Percentiles rank a stretch among this genome's conserved stretches.
These are phyloP conservation scores for Phylloscopus trochiloides DNA, from an alignment of 2,113 vertebrate species.

Conservation along the genomic window DNA sequence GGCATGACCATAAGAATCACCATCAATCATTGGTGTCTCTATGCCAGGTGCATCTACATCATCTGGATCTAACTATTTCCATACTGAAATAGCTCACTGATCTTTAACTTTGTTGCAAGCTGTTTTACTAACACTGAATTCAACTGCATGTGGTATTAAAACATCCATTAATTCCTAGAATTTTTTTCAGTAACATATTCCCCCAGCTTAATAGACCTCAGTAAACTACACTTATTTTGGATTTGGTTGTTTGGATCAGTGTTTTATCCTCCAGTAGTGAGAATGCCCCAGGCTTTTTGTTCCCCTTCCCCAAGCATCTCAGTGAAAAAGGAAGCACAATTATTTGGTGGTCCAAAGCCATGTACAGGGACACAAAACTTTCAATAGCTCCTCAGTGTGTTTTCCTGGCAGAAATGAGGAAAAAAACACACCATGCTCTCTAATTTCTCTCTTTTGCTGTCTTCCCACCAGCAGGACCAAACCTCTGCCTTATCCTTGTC, in stretches of 20 bases:
- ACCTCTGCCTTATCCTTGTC: background rate
- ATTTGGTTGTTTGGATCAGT: background rate
- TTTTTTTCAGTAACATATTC: background rate
- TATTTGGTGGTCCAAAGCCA: background rate
- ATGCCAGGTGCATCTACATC: background rate
- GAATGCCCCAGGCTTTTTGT: background rate
- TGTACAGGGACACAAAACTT: background rate
- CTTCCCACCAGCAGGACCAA: background rate
- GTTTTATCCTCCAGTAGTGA: background rate
- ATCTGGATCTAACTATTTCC: background rate
- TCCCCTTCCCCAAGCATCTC: background rate
- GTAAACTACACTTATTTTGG: background rate
- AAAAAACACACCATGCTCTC: background rate
- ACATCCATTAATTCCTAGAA: background rate
- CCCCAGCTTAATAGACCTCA: background rate
- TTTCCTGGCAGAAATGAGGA: background rate
- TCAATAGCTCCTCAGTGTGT: background rate
- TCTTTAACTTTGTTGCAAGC: background rate
- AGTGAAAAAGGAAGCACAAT: background rate
- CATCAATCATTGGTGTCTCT: rapidly evolving
- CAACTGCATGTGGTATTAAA: background rate
- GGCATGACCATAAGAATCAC: background rate
- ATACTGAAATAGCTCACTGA: background rate
- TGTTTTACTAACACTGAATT: background rate
- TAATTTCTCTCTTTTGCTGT: background rate